Base-by-base conservation (phyloP, 2,888 invertebrate species). In the Acleris holmiana region DNA sequence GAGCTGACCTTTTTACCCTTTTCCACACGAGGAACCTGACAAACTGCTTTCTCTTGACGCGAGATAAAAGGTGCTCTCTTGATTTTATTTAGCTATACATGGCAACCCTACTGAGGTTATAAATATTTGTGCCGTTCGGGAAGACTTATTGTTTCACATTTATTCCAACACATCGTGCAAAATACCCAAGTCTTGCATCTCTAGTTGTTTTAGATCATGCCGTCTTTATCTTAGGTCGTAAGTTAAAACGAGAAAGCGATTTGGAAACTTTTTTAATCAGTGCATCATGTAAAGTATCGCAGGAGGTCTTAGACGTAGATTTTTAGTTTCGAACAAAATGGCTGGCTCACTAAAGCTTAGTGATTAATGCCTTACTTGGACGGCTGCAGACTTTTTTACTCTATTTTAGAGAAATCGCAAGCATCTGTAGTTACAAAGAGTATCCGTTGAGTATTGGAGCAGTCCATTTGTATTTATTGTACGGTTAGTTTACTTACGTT, bases 121-220 rank as follows among this genome's bases (percentile, higher is more conserved):
- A 65, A 65, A 65, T 65, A 59, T 59, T 59, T 59, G 59, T 23
- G 41, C 49, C 54, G 59, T 44, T 48, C 59, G 59, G 18, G 18
- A 54, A 59, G 59, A 65, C 64, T 65, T 65, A 65, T 59, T 65
- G 64, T 65, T 55, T 59, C 49, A 65, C 54, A 65, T 65, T 65
- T 59, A 55, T 55, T 55, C 59, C 7, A 44, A 17, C 59, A 59
- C 58, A 25, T 19, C n/a, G 54, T 19, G 49, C 19, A 44, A 40
- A 49, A 53, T 48, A 40, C 40, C 13, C n/a, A 23, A 21, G n/a
- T 35, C 13, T 7, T 44, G 13, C 25, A 15, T 44, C 18, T 10
- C 46, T 29, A 15, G 23, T 19, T 25, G 13, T 25, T 10, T 21
- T 47, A 46, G 46, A 48, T 44, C 23, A 57, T 40, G 40, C 19